Conservation (phyloP, 2,888 invertebrate genomes). For the Lymantria monacha region DNA sequence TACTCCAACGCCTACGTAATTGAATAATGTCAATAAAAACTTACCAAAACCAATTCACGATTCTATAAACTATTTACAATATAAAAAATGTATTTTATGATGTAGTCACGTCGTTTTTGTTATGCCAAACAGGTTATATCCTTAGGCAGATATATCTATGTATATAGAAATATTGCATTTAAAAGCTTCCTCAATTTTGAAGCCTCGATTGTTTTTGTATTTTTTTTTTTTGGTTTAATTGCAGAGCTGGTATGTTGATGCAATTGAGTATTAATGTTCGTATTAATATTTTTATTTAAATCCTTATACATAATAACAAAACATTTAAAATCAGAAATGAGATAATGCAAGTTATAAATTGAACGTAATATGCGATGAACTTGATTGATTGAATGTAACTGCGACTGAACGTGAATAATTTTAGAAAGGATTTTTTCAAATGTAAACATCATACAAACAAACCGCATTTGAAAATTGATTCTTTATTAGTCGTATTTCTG, state of each 20-base stretch:
- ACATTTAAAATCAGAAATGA: no score
- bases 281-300: background rate
- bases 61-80: constrained; percentile 33
- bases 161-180: constrained; percentile 23
- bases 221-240: background rate
- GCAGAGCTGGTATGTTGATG: background rate
- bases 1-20: constrained; percentile 35
- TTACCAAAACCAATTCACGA: constrained; percentile 40
- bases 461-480: no score
- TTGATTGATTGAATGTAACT: no score
- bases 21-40: constrained; percentile 43
- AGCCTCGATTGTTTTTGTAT: constrained; percentile 13
- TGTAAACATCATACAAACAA: no score
- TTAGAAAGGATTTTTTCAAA: no score
- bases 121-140: constrained; percentile 34
- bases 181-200: constrained; percentile 33
- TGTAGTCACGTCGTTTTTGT: constrained; percentile 34
- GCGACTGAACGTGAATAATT: no score
- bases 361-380: no score
- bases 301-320: background rate
- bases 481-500: no score
- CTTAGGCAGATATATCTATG: constrained; percentile 14
- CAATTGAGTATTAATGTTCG: background rate
- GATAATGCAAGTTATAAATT: no score
- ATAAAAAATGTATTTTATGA: constrained; percentile 39